A percentile compares a stretch with the other conserved stretches of the same genome.
These are phyloP conservation scores for Sphaerodactylus townsendi DNA, from an alignment of 2,113 vertebrate genomes.

Conservation along the genomic window DNA sequence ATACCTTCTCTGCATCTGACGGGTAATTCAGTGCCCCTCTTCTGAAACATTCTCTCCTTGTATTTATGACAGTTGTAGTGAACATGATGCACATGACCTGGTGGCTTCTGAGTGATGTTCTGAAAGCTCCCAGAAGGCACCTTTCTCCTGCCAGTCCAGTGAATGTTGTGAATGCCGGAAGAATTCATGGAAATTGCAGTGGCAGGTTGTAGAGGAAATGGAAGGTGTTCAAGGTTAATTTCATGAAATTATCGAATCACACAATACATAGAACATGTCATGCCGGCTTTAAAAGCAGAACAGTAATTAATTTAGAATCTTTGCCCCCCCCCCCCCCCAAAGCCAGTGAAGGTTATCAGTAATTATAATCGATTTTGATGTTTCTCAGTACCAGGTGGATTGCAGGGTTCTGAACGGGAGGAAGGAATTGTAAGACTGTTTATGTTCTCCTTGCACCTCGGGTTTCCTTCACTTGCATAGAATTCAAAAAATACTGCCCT, in stretches of 20 bases:
- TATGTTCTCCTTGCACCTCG: not conserved
- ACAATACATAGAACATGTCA: slow-evolving; percentile 61
- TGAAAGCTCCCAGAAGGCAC: slow-evolving; percentile 40
- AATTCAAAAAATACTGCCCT: not conserved
- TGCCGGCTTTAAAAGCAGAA: slow-evolving; percentile 57
- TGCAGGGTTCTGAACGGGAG: not conserved
- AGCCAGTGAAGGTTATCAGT: slow-evolving; percentile 56
- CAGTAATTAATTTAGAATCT: slow-evolving; percentile 61
- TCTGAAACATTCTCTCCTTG: slow-evolving; percentile 58
- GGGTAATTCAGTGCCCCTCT: slow-evolving; percentile 67
- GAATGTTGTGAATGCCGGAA: slow-evolving; percentile 41
- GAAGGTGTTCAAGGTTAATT: slow-evolving; percentile 74
- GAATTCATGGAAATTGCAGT: slow-evolving; percentile 64
- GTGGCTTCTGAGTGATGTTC: slow-evolving; percentile 57
- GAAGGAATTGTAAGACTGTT: not conserved
- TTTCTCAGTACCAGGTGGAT: slow-evolving; percentile 24
- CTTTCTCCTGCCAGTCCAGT: slow-evolving; percentile 47
- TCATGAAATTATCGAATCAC: slow-evolving; percentile 72
- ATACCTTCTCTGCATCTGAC: slow-evolving; percentile 71
- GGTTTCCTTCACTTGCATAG: not conserved
- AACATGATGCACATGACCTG: slow-evolving; percentile 55
- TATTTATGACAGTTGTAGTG: slow-evolving; percentile 50
- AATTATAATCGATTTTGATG: slow-evolving; percentile 59
- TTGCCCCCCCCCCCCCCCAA: slow-evolving; percentile 69
- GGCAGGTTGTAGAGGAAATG: slow-evolving; percentile 67